Evolutionary conservation across 2,113 vertebrate genomes (phyloP), one percentile per base, ranked within the genome.

Genomic region (Pomatostomus ruficeps): DNA sequence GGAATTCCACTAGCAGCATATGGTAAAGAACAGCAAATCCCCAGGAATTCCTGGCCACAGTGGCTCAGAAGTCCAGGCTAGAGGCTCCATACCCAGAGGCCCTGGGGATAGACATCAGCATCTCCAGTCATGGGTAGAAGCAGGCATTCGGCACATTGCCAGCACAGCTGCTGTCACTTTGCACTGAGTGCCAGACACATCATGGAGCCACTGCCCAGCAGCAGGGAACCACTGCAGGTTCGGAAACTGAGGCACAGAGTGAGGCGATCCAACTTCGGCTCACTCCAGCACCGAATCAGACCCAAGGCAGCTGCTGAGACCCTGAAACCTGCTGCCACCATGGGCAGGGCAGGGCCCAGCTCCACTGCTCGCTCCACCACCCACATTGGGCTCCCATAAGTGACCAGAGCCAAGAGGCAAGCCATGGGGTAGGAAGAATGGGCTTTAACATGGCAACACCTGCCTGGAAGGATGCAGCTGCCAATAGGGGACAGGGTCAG

Each of bases 161-260:
- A 94, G 63, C 9, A 0, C 72, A 73, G 68, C 77, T 19, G 15
- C 46, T 68, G 66, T 36, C 5, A 7, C 55, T 74, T 54, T 72
- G 71, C 45, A 49, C 28, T 1, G 63, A 42, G 16, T 2, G 8
- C 46, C 3, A 3, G 62, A 29, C 57, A 66, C 0, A 0, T 19
- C 66, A 83, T 1, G 0, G n/a, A n/a, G 49, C 22, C 36, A 0
- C 3, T 36, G 24, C 22, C 48, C 66, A 62, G n/a, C 0, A 0
- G 9, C 21, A 7, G 5, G 31, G 20, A 95, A 43, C 17, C 29
- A 45, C 26, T 40, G 18, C 11, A 62, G 23, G 12, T 8, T 29
- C 1, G 2, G n/a, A 89, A 80, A 85, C 67, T 38, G 58, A 93
- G 67, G 63, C 51, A 93, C 1, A 0, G 38, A 10, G 25, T 21